phyloP scores from a whole-genome alignment of 2,888 invertebrate species.

The Lasioglossum malachurum region DNA sequence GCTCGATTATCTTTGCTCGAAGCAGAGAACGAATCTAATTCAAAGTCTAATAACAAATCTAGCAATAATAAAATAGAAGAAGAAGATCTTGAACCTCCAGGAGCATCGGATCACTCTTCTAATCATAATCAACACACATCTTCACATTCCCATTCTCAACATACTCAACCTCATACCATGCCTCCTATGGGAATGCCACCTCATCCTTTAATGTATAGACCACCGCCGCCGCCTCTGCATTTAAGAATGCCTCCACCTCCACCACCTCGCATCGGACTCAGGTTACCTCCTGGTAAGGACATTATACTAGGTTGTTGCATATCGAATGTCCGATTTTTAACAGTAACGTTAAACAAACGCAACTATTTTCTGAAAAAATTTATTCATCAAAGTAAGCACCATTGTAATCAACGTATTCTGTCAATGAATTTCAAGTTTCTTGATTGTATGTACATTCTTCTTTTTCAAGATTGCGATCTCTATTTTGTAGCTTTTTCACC shows the following conservation, averaged over 20 bases:
- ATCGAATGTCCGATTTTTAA: neutral
- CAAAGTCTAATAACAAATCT: conserved; percentile 72
- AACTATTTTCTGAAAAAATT: neutral
- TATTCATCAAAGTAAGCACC: neutral
- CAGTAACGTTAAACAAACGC: neutral
- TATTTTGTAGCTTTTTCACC: too few relatives aligned
- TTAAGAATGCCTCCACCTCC: conserved; percentile 86
- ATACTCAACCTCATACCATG: conserved; percentile 76
- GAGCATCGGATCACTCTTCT: conserved; percentile 70
- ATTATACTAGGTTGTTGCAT: neutral
- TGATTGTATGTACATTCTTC: too few relatives aligned
- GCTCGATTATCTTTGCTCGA: conserved; percentile 85
- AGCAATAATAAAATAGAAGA: conserved; percentile 69
- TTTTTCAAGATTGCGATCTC: too few relatives aligned
- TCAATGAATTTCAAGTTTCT: neutral
- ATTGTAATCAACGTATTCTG: neutral
- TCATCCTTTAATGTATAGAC: conserved; percentile 87
- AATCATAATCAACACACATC: conserved; percentile 70
- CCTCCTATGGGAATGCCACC: conserved; percentile 86
- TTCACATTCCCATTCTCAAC: conserved; percentile 72
- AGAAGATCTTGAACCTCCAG: conserved; percentile 76
- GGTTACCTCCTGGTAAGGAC: conserved; percentile 85
- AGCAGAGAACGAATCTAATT: conserved; percentile 74
- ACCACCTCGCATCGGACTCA: conserved; percentile 84
- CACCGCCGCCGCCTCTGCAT: conserved; percentile 85